Percentiles rank a stretch among this genome's conserved stretches.
These are phyloP conservation scores for Microtus richardsoni DNA, from an alignment of 2,113 vertebrate genomes.

Conservation along the genomic window DNA sequence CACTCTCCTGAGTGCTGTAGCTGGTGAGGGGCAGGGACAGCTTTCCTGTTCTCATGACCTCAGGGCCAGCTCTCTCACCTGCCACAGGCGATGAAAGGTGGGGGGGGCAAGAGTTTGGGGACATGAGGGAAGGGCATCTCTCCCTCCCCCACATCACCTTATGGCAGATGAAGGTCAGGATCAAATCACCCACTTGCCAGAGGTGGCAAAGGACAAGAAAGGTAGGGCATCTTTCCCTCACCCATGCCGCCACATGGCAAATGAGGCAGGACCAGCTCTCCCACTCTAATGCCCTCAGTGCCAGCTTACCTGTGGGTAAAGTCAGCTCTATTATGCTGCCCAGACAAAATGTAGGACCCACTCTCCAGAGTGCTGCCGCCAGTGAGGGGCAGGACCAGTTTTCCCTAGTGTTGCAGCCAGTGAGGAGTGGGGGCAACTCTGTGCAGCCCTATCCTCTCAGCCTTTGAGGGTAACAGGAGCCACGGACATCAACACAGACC, in stretches of 20 bases:
- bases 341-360: not conserved
- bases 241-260: not conserved
- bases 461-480: not conserved
- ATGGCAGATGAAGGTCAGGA: not conserved
- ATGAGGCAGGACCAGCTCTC: not conserved
- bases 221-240: not conserved
- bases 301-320: not conserved
- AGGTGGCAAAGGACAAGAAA: not conserved
- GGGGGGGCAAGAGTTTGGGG: too few relatives aligned
- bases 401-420: not conserved
- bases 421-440: not conserved
- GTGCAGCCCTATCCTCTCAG: not conserved
- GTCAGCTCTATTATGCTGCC: not conserved
- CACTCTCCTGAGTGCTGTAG: not conserved
- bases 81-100: not conserved
- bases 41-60: not conserved
- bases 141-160: not conserved
- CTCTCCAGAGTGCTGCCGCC: not conserved
- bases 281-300: not conserved
- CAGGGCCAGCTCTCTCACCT: too few relatives aligned
- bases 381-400: not conserved
- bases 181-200: not conserved
- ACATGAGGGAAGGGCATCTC: not conserved
- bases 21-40: not conserved
- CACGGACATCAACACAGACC: not conserved